Percentiles rank a stretch among this genome's conserved stretches.
phyloP scores from a whole-genome alignment of 92 coral and sea anemone species.

The Actinostola sp. region DNA sequence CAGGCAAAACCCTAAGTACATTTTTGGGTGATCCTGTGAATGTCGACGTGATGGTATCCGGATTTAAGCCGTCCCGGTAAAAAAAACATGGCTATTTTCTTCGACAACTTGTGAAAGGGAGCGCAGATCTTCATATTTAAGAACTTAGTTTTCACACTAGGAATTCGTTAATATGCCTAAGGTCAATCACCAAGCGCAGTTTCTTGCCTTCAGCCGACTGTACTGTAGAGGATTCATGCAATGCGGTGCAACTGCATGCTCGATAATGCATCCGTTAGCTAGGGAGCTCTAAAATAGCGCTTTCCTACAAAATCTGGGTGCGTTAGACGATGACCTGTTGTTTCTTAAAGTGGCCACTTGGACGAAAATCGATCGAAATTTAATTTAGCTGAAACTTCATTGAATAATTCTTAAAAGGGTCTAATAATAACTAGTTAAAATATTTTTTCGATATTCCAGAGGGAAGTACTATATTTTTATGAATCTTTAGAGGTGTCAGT shows the following conservation, averaged over 20 bases:
- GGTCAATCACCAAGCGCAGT: constrained; percentile 56
- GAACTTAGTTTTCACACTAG: constrained; percentile 41
- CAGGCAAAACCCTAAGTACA: constrained; percentile 58
- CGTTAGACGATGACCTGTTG: constrained; percentile 29
- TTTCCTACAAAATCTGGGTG: constrained; percentile 35
- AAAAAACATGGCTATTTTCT: constrained; percentile 55
- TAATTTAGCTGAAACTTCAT: too few relatives aligned
- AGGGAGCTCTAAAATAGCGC: constrained; percentile 47
- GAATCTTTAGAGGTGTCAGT: too few relatives aligned
- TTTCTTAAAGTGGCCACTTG: too few relatives aligned
- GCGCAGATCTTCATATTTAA: constrained; percentile 60
- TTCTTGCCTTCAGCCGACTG: constrained; percentile 71
- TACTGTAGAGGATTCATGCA: constrained; percentile 65
- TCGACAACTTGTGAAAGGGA: constrained; percentile 50
- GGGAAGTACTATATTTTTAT: too few relatives aligned
- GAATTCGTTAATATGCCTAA: constrained; percentile 49
- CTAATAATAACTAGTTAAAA: too few relatives aligned
- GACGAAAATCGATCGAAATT: too few relatives aligned
- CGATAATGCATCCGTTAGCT: constrained; percentile 43
- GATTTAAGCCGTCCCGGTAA: constrained; percentile 42
- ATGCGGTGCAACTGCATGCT: constrained; percentile 46
- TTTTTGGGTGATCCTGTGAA: constrained; percentile 34
- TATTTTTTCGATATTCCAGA: too few relatives aligned
- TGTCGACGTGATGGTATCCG: constrained; percentile 49
- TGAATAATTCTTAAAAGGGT: too few relatives aligned